A percentile compares a stretch with the other conserved stretches of the same genome.
phyloP scores from a whole-genome alignment of 2,888 invertebrate genomes.

The Caenorhabditis afra region DNA sequence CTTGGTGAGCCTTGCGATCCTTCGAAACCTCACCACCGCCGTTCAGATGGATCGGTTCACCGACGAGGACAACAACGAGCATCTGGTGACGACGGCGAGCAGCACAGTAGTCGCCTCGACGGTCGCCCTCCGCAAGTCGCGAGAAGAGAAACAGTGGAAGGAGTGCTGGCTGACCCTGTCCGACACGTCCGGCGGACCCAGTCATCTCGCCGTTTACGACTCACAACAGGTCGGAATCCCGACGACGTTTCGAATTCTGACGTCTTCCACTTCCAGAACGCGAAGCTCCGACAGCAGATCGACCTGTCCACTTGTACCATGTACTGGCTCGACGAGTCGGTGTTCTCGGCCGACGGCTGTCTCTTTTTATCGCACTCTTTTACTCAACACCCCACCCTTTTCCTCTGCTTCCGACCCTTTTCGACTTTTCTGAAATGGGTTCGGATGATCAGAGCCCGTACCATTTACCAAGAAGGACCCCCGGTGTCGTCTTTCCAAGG shows the following conservation, averaged over 20 bases:
- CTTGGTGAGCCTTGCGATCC: slow-evolving; percentile 9
- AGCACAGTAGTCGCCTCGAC: slow-evolving; percentile 51
- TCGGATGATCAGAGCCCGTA: slow-evolving; percentile 42
- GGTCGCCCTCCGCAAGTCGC: slow-evolving; percentile 46
- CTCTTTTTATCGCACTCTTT: slow-evolving; percentile 56
- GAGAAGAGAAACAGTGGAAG: slow-evolving; percentile 70
- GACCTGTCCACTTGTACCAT: slow-evolving; percentile 61
- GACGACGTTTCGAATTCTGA: no score
- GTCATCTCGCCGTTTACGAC: slow-evolving; percentile 44
- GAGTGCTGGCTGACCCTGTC: slow-evolving; percentile 55
- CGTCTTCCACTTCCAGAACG: slow-evolving; percentile 20
- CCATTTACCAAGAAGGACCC: slow-evolving; percentile 56
- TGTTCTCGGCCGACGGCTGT: slow-evolving; percentile 63
- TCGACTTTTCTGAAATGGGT: slow-evolving; percentile 56
- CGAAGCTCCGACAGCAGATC: slow-evolving; percentile 45
- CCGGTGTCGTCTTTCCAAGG: slow-evolving; percentile 26
- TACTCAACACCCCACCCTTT: slow-evolving; percentile 41
- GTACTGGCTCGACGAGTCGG: slow-evolving; percentile 65
- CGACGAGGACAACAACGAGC: slow-evolving; percentile 39
- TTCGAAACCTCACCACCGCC: neutral
- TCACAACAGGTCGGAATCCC: slow-evolving; percentile 34
- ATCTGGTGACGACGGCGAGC: slow-evolving; percentile 32
- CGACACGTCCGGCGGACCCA: slow-evolving; percentile 33
- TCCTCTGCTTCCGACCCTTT: slow-evolving; percentile 52
- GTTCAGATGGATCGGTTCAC: slow-evolving; percentile 33